Evolutionary conservation across 2,797 vertebrate genomes (phyloP), one percentile per base, ranked within the genome.

Genomic region (Chaunax sp.): DNA sequence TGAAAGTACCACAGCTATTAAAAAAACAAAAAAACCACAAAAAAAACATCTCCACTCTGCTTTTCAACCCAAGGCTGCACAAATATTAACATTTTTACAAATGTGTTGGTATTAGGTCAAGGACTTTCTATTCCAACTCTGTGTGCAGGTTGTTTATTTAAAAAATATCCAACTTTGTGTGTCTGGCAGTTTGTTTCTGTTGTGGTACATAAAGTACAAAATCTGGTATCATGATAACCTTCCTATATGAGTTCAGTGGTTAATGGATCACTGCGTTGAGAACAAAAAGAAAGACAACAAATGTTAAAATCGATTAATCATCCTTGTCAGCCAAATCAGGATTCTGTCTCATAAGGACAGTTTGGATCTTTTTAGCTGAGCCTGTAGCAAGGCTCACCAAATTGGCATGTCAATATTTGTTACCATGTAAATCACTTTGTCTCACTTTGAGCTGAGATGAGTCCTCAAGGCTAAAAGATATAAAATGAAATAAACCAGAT

Each of bases 271-370:
- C 15, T 30, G 25, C 44, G 37, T 53, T 59, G 57, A 30, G 19
- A 46, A 37, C 60, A 37, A 57, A 59, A 73, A 53, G 20, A 57
- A 40, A 20, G 41, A 40, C 19, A 52, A 23, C 33, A 72, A 64
- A 30, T 62, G 43, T 76, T 58, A 37, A 49, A 75, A 20, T 50
- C 25, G 49, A 52, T 40, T 30, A 30, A 30, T 15, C 15, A 16
- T 40, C 14, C 46, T 19, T 50, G 52, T 67, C 49, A 44, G 51
- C 38, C 54, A 75, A 66, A 84, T 43, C 46, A 71, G 25, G 22
- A 79, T 79, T 86, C 75, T 69, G 64, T 86, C 68, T 80, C 73
- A 81, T 55, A 41, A 49, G 35, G 58, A 55, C 46, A 51, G 60
- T 66, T 66, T 38, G 69, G 73, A 54, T 80, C 41, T 38, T 38